Percentiles rank a stretch among this genome's conserved stretches.
phyloP scores from a whole-genome alignment of 1,140 invertebrate genomes.

The Ceratoteleas bidentatus region DNA sequence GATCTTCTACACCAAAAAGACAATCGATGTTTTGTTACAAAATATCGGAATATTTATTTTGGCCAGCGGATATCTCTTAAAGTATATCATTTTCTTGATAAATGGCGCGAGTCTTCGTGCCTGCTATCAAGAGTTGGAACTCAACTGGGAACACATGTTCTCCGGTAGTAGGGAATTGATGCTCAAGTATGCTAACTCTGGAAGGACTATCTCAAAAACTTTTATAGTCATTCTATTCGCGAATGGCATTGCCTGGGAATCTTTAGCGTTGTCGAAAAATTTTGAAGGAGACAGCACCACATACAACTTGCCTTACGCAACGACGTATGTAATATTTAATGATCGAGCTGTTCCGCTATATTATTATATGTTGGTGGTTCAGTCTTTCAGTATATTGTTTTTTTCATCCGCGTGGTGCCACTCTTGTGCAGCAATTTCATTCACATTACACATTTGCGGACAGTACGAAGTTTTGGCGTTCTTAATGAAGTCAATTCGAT shows the following conservation, averaged over 20 bases:
- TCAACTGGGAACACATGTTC: background rate
- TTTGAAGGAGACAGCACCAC: background rate
- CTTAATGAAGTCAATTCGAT: too few relatives aligned
- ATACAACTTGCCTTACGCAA: too few relatives aligned
- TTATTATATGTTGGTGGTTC: too few relatives aligned
- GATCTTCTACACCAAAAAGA: background rate
- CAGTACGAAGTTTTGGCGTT: too few relatives aligned
- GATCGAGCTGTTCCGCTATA: too few relatives aligned
- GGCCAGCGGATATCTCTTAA: background rate
- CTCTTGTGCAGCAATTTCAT: too few relatives aligned
- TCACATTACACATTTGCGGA: too few relatives aligned
- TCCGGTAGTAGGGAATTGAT: background rate
- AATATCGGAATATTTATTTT: background rate
- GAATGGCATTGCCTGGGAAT: background rate
- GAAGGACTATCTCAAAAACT: background rate
- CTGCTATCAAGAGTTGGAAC: background rate
- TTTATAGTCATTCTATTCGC: background rate
- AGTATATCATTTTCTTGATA: background rate
- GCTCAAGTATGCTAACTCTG: background rate
- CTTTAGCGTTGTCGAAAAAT: background rate
- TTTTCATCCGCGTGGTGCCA: too few relatives aligned
- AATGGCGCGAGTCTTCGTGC: background rate
- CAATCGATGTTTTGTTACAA: background rate
- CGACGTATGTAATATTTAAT: too few relatives aligned
- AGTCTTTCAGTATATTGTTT: too few relatives aligned